phyloP scores from a whole-genome alignment of 2,888 invertebrate genomes.

The Scaptomyza cyrtandrae region DNA sequence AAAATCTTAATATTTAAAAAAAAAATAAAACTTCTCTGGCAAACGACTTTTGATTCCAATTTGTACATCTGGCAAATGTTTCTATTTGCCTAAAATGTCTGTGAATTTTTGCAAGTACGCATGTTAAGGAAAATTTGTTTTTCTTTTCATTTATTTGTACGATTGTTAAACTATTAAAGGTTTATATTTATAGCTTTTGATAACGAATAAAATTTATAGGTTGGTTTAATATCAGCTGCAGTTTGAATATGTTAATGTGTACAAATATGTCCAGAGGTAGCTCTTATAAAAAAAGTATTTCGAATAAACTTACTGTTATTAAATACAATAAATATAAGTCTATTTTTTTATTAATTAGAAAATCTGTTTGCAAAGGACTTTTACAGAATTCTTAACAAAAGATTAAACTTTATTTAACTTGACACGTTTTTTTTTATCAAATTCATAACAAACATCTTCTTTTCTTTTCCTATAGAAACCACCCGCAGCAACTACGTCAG shows the following conservation, averaged over 20 bases:
- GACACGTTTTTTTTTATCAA: no score
- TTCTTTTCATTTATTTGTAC: not conserved
- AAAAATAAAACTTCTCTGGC: conserved; percentile 24
- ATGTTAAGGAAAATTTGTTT: conserved; percentile 14
- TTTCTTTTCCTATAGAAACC: not conserved
- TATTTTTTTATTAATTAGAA: no score
- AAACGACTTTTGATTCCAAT: conserved; percentile 30
- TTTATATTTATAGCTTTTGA: not conserved
- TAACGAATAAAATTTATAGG: not conserved
- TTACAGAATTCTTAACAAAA: no score
- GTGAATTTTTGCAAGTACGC: conserved; percentile 10
- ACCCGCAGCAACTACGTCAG: conserved; percentile 12
- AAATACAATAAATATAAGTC: no score
- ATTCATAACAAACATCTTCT: not conserved
- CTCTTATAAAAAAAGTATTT: no score
- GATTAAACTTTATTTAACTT: no score
- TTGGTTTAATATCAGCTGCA: not conserved
- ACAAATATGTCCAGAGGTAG: no score
- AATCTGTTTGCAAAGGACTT: no score
- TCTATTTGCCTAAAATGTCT: conserved; percentile 3
- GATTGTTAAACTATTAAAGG: not conserved
- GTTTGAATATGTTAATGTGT: not conserved
- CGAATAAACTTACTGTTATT: no score
- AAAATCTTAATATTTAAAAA: conserved; percentile 38
- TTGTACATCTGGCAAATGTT: conserved; percentile 43